Evolutionary conservation across 2,113 vertebrate genomes (phyloP).

Genomic region (Misgurnus anguillicaudatus): DNA sequence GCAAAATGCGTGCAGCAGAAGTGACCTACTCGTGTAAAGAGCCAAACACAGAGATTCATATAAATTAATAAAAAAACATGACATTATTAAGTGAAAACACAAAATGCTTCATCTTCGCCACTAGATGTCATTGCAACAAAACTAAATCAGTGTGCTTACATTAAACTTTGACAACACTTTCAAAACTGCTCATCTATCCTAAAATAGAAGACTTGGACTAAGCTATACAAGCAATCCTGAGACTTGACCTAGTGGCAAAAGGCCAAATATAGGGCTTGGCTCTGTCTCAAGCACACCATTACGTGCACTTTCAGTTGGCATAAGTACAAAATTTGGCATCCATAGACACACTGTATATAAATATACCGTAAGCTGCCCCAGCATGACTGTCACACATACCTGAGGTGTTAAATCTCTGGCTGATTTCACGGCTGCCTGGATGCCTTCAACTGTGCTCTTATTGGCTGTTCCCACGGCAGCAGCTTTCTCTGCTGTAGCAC

Average conservation of each 20-base stretch:
- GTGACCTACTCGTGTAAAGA: slow-evolving; percentile 77
- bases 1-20: slow-evolving; percentile 91
- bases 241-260: not conserved
- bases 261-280: not conserved
- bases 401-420: slow-evolving; percentile 94
- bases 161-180: no score
- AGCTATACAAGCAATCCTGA: not conserved
- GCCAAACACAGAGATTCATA: slow-evolving; percentile 4
- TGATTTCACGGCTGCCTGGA: slow-evolving; percentile 93
- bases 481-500: slow-evolving; percentile 94
- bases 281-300: slow-evolving; percentile 1
- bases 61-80: not conserved
- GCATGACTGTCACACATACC: slow-evolving; percentile 68
- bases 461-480: slow-evolving; percentile 96
- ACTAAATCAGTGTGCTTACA: no score
- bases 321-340: not conserved
- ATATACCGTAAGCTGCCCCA: not conserved
- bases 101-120: not conserved
- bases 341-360: not conserved
- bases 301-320: slow-evolving; percentile 15
- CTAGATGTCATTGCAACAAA: not conserved
- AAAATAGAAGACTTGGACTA: not conserved
- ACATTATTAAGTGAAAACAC: not conserved
- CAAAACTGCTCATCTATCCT: not conserved
- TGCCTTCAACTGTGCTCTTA: slow-evolving; percentile 92